These are phyloP conservation scores for Mandrillus leucophaeus DNA, from an alignment of 2,113 vertebrate species.

Conservation along the genomic window DNA sequence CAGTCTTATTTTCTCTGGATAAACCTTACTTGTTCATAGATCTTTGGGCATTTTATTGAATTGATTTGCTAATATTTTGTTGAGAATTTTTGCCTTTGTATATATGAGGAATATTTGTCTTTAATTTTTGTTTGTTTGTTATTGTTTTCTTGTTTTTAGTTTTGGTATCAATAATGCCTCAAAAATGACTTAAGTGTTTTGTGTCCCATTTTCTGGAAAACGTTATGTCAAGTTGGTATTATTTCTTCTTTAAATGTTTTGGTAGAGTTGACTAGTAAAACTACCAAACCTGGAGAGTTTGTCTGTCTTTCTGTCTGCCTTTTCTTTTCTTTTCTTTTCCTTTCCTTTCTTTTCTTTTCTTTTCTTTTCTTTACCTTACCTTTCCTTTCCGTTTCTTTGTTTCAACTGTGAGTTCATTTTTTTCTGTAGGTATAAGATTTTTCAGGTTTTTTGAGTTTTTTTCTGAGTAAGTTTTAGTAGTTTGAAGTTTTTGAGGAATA, in stretches of 20 bases:
- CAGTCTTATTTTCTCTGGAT: not conserved
- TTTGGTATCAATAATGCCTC: not conserved
- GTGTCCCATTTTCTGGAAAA: not conserved
- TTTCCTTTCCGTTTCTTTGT: not conserved
- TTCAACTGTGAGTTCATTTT: not conserved
- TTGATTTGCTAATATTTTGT: not conserved
- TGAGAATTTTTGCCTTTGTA: not conserved
- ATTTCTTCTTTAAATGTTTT: not conserved
- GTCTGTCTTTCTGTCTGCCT: too few species aligned
- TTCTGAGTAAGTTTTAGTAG: not conserved
- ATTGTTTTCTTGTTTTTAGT: not conserved
- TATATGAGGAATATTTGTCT: not conserved
- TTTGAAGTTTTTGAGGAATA: not conserved
- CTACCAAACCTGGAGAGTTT: not conserved
- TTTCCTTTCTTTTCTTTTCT: rapidly evolving
- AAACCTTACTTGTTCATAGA: not conserved
- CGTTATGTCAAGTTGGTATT: not conserved
- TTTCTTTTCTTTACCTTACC: too few species aligned
- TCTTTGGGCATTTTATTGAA: not conserved
- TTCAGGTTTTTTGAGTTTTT: not conserved
- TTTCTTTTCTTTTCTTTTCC: rapidly evolving
- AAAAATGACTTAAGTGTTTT: not conserved
- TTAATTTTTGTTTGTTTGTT: not conserved
- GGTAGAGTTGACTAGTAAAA: not conserved
- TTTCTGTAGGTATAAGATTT: not conserved